phyloP scores from a whole-genome alignment of 2,888 invertebrate species.

The Erebia epiphron region DNA sequence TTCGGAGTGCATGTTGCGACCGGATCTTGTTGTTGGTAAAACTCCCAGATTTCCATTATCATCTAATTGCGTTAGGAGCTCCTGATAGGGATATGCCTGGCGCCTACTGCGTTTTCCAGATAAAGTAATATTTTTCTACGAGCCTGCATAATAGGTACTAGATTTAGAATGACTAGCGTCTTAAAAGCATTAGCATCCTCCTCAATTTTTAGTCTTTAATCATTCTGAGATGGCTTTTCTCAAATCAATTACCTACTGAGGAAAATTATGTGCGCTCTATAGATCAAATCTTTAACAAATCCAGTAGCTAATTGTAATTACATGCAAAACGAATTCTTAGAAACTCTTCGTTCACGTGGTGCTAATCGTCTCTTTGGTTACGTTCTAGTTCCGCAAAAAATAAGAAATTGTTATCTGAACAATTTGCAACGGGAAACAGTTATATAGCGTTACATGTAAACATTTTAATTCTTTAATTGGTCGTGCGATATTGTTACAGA shows the following conservation, averaged over 20 bases:
- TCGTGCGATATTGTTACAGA: conserved; percentile 22
- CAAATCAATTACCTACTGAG: neutral
- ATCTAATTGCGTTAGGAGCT: too few relatives aligned
- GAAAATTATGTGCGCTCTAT: conserved; percentile 3
- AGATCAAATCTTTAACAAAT: conserved; percentile 13
- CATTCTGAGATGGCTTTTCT: neutral
- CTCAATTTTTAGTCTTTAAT: neutral
- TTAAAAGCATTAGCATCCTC: neutral
- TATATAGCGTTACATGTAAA: conserved; percentile 14
- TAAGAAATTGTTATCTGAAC: conserved; percentile 29
- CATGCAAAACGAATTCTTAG: conserved; percentile 31
- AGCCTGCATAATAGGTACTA: too few relatives aligned
- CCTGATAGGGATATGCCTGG: too few relatives aligned
- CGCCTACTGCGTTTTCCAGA: too few relatives aligned
- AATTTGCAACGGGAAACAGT: conserved; percentile 33
- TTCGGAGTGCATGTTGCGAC: too few relatives aligned
- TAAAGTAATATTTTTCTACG: too few relatives aligned
- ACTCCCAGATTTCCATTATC: too few relatives aligned
- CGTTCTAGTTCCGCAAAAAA: conserved; percentile 36
- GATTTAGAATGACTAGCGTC: neutral
- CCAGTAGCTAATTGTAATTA: conserved; percentile 24
- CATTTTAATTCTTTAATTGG: conserved; percentile 20
- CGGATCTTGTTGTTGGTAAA: too few relatives aligned
- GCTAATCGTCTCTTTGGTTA: conserved; percentile 35
- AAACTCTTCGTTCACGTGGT: conserved; percentile 31